A percentile compares a stretch with the other conserved stretches of the same genome.
These are phyloP conservation scores for Galerucella nymphaeae DNA, from an alignment of 2,888 invertebrate genomes.

Conservation along the genomic window DNA sequence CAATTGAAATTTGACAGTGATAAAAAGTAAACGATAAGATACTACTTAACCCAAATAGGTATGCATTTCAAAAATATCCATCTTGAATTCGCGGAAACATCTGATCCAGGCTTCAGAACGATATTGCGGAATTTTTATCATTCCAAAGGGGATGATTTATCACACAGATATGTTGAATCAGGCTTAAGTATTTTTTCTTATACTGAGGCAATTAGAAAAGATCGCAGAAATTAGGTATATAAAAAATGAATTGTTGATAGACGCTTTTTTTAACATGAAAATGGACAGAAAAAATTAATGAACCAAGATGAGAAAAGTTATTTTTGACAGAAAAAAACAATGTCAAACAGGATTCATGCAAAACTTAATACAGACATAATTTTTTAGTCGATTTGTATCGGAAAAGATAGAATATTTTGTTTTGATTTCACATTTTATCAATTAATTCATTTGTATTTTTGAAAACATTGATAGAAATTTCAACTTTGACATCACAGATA, in stretches of 20 bases:
- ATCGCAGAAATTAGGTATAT: not conserved
- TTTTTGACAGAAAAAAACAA: too few species aligned
- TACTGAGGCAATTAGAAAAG: not conserved
- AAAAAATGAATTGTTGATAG: too few species aligned
- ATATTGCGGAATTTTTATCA: conserved; percentile 54
- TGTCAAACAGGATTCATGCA: too few species aligned
- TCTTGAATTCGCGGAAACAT: conserved; percentile 51
- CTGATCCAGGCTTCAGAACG: conserved; percentile 54
- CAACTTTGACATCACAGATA: not conserved
- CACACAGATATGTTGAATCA: conserved; percentile 45
- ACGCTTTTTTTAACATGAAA: too few species aligned
- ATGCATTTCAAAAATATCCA: conserved; percentile 47
- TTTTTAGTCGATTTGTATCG: too few species aligned
- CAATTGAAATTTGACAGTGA: conserved; percentile 55
- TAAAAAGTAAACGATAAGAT: conserved; percentile 56
- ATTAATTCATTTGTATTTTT: too few species aligned
- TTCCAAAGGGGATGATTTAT: conserved; percentile 55
- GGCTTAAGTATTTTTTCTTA: conserved; percentile 30
- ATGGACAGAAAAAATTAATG: too few species aligned
- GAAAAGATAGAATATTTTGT: too few species aligned
- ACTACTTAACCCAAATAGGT: conserved; percentile 55
- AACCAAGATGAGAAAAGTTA: too few species aligned
- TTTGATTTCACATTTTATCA: too few species aligned
- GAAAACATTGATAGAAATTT: not conserved
- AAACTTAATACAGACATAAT: too few species aligned